Evolutionary conservation across 2,797 vertebrate genomes (phyloP).

Genomic region (Trichosurus vulpecula): DNA sequence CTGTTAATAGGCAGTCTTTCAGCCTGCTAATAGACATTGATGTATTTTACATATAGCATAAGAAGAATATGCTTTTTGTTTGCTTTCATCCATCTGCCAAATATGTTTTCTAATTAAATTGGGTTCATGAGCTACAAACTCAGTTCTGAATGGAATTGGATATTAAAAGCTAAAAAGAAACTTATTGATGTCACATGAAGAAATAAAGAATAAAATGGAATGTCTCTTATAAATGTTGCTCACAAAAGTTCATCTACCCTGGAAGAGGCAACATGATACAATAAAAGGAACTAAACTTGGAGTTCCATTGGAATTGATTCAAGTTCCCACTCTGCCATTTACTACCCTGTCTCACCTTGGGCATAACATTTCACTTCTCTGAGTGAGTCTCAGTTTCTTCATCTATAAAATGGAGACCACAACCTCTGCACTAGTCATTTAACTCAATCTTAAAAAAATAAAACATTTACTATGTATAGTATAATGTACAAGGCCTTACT

Average conservation of each 20-base stretch:
- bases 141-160: conserved; percentile 26
- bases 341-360: background rate
- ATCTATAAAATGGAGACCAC: background rate
- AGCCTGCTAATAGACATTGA: background rate
- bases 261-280: background rate
- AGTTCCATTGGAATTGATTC: background rate
- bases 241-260: background rate
- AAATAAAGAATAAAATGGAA: conserved; percentile 30
- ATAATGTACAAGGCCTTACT: background rate
- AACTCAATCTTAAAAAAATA: background rate
- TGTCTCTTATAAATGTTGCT: background rate
- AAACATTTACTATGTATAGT: background rate
- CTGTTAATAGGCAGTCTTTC: background rate
- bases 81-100: background rate
- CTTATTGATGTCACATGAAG: background rate
- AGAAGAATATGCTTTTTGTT: background rate
- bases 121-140: conserved; percentile 1
- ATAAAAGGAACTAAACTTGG: background rate
- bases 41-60: background rate
- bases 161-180: conserved; percentile 28
- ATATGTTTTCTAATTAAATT: conserved; percentile 17
- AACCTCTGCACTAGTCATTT: background rate
- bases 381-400: background rate
- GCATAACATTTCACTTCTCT: background rate
- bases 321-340: background rate